These are phyloP conservation scores for Macrosoma leucophasiata DNA, from an alignment of 2,888 invertebrate genomes.

Conservation along the genomic window DNA sequence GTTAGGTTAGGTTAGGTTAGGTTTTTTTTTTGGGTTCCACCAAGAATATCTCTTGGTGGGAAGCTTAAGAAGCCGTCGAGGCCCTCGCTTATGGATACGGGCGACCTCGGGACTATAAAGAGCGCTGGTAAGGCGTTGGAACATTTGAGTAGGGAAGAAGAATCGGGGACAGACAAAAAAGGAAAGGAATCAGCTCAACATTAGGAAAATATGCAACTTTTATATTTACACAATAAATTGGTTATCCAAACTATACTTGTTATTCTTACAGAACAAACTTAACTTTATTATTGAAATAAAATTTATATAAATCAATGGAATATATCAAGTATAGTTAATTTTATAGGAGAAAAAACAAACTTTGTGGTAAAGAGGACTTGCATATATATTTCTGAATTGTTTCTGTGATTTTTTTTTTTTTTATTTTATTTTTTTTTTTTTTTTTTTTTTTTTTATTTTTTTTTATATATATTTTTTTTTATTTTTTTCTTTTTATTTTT, in stretches of 20 bases:
- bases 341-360: slow-evolving; percentile 15
- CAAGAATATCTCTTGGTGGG: no score
- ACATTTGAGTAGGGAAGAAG: no score
- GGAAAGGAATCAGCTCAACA: background rate
- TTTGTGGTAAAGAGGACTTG: slow-evolving; percentile 2
- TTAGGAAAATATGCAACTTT: background rate
- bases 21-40: background rate
- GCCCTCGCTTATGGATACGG: no score
- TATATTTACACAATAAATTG: no score
- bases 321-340: slow-evolving; percentile 21
- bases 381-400: slow-evolving; percentile 1
- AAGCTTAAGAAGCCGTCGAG: no score
- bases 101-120: no score
- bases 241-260: no score
- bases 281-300: slow-evolving; percentile 10
- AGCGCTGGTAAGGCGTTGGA: no score
- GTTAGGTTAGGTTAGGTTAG: slow-evolving; percentile 17
- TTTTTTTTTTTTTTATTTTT: background rate
- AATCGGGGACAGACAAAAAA: background rate
- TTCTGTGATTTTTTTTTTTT: background rate
- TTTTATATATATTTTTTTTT: background rate
- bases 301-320: slow-evolving; percentile 19
- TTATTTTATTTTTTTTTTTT: background rate
- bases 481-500: background rate
- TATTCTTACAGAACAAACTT: no score